phyloP scores from a whole-genome alignment of 2,888 invertebrate species.

The Amphipoea oculea region DNA sequence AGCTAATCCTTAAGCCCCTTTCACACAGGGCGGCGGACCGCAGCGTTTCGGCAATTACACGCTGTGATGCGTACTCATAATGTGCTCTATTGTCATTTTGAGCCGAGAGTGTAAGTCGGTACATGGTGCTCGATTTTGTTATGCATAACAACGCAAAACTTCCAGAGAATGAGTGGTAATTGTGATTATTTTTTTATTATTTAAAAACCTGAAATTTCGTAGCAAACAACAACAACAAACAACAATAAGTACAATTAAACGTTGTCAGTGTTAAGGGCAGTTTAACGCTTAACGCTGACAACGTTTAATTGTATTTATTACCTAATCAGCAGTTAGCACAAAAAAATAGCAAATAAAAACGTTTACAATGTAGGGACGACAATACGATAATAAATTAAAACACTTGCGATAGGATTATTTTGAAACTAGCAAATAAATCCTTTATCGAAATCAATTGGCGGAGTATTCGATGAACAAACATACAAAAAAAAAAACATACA shows the following conservation, averaged over 20 bases:
- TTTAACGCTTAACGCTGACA: background rate
- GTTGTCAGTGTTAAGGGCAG: no score
- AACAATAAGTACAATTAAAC: background rate
- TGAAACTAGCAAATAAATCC: background rate
- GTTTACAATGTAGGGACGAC: background rate
- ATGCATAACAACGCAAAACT: background rate
- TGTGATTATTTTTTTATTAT: background rate
- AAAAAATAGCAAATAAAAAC: background rate
- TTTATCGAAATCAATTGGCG: no score
- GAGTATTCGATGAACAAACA: no score
- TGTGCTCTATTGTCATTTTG: slow-evolving; percentile 52
- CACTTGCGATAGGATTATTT: background rate
- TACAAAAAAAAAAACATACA: no score
- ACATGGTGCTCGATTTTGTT: slow-evolving; percentile 42
- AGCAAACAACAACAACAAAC: background rate
- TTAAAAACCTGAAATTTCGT: background rate
- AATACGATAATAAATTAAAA: background rate
- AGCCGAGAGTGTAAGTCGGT: slow-evolving; percentile 16
- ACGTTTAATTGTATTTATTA: background rate
- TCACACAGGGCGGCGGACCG: slow-evolving; percentile 66
- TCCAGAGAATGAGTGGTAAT: background rate
- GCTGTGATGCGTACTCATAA: slow-evolving; percentile 60
- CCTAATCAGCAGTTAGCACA: background rate
- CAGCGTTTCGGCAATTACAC: slow-evolving; percentile 67
- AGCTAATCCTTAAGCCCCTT: slow-evolving; percentile 67